These are phyloP conservation scores for Anoura caudifer DNA, from an alignment of 2,113 vertebrate species.

Conservation along the genomic window DNA sequence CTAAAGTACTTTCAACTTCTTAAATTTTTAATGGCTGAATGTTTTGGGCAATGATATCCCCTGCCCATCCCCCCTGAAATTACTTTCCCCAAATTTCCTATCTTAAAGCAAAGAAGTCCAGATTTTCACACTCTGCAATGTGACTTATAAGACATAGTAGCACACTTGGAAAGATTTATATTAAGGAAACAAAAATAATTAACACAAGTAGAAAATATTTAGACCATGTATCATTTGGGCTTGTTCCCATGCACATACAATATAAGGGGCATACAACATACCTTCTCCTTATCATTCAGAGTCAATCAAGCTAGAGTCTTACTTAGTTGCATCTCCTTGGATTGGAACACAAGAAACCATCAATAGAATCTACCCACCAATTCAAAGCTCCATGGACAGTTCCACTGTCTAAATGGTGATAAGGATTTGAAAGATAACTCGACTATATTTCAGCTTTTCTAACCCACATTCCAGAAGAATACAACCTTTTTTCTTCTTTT, in stretches of 20 bases:
- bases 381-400: not conserved
- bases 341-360: not conserved
- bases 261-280: not conserved
- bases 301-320: not conserved
- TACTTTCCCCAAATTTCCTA: not conserved
- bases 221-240: not conserved
- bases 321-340: not conserved
- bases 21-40: slow-evolving; percentile 12
- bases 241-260: not conserved
- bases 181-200: not conserved
- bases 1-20: not conserved
- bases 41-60: not conserved
- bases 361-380: not conserved
- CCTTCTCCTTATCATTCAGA: not conserved
- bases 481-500: not conserved
- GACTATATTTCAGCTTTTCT: not conserved
- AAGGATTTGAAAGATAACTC: not conserved
- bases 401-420: not conserved
- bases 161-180: not conserved
- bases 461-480: not conserved
- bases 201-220: not conserved
- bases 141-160: not conserved
- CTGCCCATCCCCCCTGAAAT: not conserved
- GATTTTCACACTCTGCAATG: not conserved
- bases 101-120: not conserved